Conservation (phyloP, 2,888 invertebrate genomes). For the Junonia oenone region DNA sequence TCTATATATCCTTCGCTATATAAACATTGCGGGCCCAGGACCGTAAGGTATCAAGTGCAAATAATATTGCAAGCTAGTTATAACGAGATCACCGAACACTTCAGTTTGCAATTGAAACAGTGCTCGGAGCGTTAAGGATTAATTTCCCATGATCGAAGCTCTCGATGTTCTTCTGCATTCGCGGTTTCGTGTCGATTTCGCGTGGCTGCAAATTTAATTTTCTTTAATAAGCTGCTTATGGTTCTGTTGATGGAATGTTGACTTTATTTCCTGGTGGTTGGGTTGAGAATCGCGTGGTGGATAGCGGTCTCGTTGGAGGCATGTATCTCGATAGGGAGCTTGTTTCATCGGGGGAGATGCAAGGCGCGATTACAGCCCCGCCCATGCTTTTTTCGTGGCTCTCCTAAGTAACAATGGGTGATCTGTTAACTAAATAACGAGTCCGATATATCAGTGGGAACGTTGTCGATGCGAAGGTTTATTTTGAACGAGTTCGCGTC, state of each 20-base stretch:
- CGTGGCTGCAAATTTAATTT: conserved; percentile 76
- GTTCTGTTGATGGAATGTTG: conserved; percentile 31
- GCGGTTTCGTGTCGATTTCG: conserved; percentile 66
- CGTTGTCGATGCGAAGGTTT: conserved; percentile 47
- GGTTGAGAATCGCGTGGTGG: conserved; percentile 34
- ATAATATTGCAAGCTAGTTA: conserved; percentile 39
- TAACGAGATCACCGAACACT: conserved; percentile 16
- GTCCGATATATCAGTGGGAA: conserved; percentile 58
- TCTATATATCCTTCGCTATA: conserved; percentile 68
- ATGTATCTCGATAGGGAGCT: conserved; percentile 70
- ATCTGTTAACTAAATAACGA: conserved; percentile 78
- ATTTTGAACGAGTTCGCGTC: conserved; percentile 32
- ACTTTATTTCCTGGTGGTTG: conserved; percentile 35
- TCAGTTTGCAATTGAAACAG: conserved; percentile 37
- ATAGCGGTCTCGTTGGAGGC: conserved; percentile 54
- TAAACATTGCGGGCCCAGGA: conserved; percentile 52
- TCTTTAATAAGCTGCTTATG: conserved; percentile 68
- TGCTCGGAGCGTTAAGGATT: conserved; percentile 44
- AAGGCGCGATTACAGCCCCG: conserved; percentile 63
- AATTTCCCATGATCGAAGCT: conserved; percentile 41
- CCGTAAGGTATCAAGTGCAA: conserved; percentile 41
- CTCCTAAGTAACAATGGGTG: conserved; percentile 73
- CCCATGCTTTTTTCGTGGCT: conserved; percentile 78
- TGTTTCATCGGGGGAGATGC: conserved; percentile 72
- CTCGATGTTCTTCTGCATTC: conserved; percentile 46